Evolutionary conservation across 2,888 invertebrate species (phyloP).

Genomic region (Aspidiotus destructor): DNA sequence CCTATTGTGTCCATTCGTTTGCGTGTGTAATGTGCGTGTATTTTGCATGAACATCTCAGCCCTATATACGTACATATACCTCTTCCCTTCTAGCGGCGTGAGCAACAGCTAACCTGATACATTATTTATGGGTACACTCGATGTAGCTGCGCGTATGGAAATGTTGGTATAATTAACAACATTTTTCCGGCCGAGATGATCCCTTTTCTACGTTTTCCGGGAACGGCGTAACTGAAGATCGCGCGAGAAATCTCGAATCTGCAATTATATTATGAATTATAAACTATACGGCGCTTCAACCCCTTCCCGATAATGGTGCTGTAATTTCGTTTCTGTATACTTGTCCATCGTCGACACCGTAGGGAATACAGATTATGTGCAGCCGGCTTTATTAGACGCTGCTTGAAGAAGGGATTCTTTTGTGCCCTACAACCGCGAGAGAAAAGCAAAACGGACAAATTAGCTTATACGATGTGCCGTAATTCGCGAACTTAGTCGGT

Average conservation of each 20-base stretch:
- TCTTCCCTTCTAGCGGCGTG: background rate
- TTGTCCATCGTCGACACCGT: background rate
- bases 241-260: background rate
- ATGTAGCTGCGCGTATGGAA: background rate
- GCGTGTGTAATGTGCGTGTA: too few species aligned
- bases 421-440: too few species aligned
- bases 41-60: too few species aligned
- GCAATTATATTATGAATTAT: constrained; percentile 30
- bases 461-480: too few species aligned
- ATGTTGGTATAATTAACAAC: constrained; percentile 21
- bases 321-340: constrained; percentile 19
- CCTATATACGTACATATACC: too few species aligned
- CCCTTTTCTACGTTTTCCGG: background rate
- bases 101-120: constrained; percentile 21
- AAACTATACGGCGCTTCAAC: constrained; percentile 14
- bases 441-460: too few species aligned
- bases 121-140: constrained; percentile 2
- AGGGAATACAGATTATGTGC: too few species aligned
- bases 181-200: constrained; percentile 16
- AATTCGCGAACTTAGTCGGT: too few species aligned
- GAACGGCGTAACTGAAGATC: background rate
- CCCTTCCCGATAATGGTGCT: constrained; percentile 17
- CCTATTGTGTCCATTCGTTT: too few species aligned
- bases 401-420: too few species aligned
- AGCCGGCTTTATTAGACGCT: too few species aligned